phyloP scores from a whole-genome alignment of 2,888 invertebrate species.

The Melieria picta region DNA sequence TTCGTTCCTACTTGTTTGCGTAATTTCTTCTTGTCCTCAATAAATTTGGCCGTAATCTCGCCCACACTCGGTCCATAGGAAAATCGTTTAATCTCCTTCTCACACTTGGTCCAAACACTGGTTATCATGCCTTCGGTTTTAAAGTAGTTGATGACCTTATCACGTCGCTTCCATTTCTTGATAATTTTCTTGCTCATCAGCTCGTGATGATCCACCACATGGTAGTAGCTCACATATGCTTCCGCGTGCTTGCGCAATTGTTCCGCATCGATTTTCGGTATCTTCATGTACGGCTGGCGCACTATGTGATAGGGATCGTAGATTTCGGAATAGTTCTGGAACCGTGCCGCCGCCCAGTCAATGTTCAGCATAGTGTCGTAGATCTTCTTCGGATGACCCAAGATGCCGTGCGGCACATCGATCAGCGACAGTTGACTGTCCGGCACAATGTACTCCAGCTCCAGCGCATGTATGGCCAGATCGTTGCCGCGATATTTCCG shows the following conservation, averaged over 20 bases:
- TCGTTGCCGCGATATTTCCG: conserved; percentile 62
- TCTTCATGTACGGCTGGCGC: conserved; percentile 52
- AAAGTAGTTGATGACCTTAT: conserved; percentile 48
- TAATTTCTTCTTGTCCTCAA: conserved; percentile 41
- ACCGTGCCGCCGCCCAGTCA: conserved; percentile 56
- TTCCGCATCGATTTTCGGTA: conserved; percentile 50
- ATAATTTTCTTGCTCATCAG: conserved; percentile 41
- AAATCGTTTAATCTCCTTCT: conserved; percentile 40
- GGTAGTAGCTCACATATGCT: conserved; percentile 53
- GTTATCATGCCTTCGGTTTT: conserved; percentile 49
- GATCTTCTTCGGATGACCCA: conserved; percentile 59
- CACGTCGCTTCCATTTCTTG: conserved; percentile 53
- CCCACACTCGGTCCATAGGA: conserved; percentile 42
- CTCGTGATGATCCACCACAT: conserved; percentile 50
- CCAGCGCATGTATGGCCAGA: conserved; percentile 55
- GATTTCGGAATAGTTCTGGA: conserved; percentile 47
- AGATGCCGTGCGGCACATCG: conserved; percentile 59
- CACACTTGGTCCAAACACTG: conserved; percentile 45
- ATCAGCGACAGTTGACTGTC: conserved; percentile 58
- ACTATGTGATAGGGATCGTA: conserved; percentile 62
- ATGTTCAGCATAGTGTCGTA: conserved; percentile 59
- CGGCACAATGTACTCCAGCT: conserved; percentile 60
- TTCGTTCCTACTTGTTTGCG: conserved; percentile 33
- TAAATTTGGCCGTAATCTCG: conserved; percentile 41
- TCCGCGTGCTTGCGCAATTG: conserved; percentile 45